Evolutionary conservation across 2,113 vertebrate species (phyloP).

Genomic region (Suricata suricatta): DNA sequence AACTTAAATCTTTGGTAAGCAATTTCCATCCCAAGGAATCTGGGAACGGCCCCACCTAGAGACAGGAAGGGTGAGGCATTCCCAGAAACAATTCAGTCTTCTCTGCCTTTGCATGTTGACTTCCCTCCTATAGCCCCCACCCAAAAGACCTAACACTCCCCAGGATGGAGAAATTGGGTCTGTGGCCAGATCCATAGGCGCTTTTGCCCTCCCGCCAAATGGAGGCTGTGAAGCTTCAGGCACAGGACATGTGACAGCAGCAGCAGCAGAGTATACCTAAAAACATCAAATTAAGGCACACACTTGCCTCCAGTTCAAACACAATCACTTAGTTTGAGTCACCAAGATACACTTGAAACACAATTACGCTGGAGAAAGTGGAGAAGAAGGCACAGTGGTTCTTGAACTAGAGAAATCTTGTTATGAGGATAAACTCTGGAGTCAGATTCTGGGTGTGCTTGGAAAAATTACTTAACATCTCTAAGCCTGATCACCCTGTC

Average conservation of each 20-base stretch:
- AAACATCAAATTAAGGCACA: neutral
- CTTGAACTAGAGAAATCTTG: neutral
- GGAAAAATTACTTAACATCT: slow-evolving; percentile 26
- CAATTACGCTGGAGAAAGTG: neutral
- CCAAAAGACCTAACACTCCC: neutral
- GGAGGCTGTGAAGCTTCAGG: neutral
- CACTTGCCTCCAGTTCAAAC: neutral
- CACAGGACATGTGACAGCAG: neutral
- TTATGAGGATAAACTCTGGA: neutral
- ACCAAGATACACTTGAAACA: neutral
- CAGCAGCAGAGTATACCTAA: neutral
- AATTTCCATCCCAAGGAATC: neutral
- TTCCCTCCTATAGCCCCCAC: neutral
- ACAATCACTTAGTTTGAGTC: neutral
- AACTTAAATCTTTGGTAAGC: neutral
- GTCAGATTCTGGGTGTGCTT: neutral
- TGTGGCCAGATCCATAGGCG: neutral
- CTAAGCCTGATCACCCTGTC: neutral
- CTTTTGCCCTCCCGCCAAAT: neutral
- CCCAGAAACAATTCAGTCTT: neutral
- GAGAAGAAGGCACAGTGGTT: neutral
- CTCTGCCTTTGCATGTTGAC: neutral
- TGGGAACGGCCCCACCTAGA: neutral
- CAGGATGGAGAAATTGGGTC: neutral
- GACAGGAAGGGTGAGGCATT: neutral